A percentile compares a stretch with the other conserved stretches of the same genome.
Evolutionary conservation across 2,797 vertebrate species (phyloP).

Genomic region (Sebastes aleutianus): DNA sequence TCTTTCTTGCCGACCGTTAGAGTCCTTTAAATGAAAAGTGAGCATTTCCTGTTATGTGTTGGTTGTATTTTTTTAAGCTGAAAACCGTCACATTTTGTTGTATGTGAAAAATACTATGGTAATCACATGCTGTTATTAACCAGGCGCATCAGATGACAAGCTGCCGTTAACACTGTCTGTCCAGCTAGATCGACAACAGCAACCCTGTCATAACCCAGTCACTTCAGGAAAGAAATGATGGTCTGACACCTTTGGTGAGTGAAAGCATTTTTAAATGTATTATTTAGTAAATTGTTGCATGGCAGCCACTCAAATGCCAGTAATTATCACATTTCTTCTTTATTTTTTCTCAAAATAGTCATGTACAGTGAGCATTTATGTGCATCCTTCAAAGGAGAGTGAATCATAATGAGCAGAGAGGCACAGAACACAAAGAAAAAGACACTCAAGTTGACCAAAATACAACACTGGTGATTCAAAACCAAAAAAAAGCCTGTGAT

Average conservation of each 20-base stretch:
- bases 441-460: conserved; percentile 42
- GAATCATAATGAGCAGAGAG: conserved; percentile 47
- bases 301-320: background rate
- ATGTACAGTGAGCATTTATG: conserved; percentile 54
- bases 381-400: conserved; percentile 39
- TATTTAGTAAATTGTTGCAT: background rate
- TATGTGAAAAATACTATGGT: background rate
- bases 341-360: conserved; percentile 62
- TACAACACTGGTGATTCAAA: conserved; percentile 41
- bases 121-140: background rate
- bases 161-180: background rate
- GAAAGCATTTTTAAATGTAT: background rate
- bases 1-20: background rate
- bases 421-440: conserved; percentile 60
- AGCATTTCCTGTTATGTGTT: background rate
- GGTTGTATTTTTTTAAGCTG: background rate
- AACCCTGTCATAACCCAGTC: background rate
- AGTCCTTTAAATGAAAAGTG: background rate
- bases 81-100: background rate
- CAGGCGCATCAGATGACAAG: background rate
- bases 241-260: background rate
- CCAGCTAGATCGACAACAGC: background rate
- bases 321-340: conserved; percentile 36
- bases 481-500: background rate
- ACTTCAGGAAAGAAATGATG: background rate